Percentiles rank a stretch among this genome's conserved stretches.
Evolutionary conservation across 92 coral and sea anemone genomes (phyloP).

Genomic region (Palythoa heliodiscus): DNA sequence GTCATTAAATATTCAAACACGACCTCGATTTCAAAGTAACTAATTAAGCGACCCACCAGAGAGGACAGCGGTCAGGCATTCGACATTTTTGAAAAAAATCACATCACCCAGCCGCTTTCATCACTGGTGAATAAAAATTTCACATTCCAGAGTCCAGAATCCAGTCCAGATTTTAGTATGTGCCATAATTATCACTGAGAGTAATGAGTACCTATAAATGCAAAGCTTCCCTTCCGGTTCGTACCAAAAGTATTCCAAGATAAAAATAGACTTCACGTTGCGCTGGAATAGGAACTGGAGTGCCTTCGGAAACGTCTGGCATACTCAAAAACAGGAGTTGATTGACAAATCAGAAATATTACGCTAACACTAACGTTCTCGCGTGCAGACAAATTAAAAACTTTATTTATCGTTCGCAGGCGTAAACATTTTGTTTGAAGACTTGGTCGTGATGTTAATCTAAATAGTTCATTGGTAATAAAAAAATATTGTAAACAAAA

Average conservation of each 20-base stretch:
- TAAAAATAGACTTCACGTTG: neutral
- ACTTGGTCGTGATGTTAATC: neutral
- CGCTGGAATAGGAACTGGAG: neutral
- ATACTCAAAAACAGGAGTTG: too few species aligned
- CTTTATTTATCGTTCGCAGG: neutral
- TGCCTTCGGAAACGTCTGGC: neutral
- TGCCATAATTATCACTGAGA: neutral
- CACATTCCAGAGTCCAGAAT: too few species aligned
- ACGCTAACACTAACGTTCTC: neutral
- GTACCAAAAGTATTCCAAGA: neutral
- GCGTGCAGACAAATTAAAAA: neutral
- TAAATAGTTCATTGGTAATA: neutral
- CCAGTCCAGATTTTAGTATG: too few species aligned
- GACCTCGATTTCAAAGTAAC: too few species aligned
- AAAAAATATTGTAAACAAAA: neutral
- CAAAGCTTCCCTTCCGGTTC: conserved; percentile 17
- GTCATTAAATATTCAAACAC: too few species aligned
- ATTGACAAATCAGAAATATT: neutral
- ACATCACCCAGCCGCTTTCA: too few species aligned
- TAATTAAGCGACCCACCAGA: too few species aligned
- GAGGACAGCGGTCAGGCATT: too few species aligned
- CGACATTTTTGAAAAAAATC: too few species aligned
- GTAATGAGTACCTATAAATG: neutral
- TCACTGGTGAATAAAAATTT: too few species aligned
- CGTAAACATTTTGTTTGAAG: conserved; percentile 8